These are phyloP conservation scores for Tringa solitaria DNA, from an alignment of 2,113 vertebrate species.

Conservation along the genomic window DNA sequence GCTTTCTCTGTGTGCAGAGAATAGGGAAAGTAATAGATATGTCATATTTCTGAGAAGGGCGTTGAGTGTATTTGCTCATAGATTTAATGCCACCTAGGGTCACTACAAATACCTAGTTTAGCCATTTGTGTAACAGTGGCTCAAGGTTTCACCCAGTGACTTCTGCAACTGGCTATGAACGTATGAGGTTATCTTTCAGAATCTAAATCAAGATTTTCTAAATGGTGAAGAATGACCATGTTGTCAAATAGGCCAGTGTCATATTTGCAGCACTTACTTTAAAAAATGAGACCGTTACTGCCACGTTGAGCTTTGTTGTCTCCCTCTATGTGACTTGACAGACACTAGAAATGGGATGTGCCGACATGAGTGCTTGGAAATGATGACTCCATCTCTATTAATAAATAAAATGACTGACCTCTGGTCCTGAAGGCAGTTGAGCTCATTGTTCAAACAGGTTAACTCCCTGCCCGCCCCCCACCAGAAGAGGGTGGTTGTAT, in stretches of 20 bases:
- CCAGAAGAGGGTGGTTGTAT: background rate
- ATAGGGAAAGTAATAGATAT: background rate
- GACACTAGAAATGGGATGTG: background rate
- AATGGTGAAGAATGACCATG: background rate
- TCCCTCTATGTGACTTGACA: background rate
- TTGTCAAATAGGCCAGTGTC: background rate
- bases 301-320: background rate
- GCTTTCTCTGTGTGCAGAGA: background rate
- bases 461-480: background rate
- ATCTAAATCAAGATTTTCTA: background rate
- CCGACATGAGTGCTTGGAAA: background rate
- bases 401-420: constrained; percentile 16
- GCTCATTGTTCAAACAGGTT: constrained; percentile 38
- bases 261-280: background rate
- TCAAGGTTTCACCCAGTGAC: background rate
- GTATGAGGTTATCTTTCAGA: background rate
- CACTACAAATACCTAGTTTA: background rate
- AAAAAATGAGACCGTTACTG: background rate
- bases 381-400: background rate
- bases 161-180: background rate
- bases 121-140: background rate
- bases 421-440: background rate
- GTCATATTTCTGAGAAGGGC: background rate
- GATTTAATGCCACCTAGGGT: background rate
- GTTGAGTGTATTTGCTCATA: background rate